Base-by-base conservation (phyloP, 2,888 invertebrate genomes). In the Cephus sareptanus region DNA sequence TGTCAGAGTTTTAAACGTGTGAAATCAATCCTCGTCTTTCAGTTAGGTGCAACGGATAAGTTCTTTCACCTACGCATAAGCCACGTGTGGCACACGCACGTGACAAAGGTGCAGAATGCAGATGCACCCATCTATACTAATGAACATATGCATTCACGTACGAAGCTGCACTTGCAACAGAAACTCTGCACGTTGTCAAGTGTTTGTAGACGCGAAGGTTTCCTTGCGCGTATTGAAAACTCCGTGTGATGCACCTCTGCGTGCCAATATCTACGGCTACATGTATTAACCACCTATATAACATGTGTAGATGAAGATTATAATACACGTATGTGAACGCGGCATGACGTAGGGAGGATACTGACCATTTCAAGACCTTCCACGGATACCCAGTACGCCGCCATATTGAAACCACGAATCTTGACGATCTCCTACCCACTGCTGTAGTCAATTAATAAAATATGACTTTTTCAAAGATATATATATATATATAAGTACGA, bases 311-410 rank as follows among this genome's bases (percentile, higher is more conserved):
- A 56, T 23, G 9, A 13, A 40, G 40, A 23, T 56, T 23, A 56
- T 56, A 56, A 56, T 56, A 56, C 56, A 56, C 23, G 9, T 23
- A 23, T 23, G 56, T 9, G 56, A 23, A 23, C 9, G 15, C 70
- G 69, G n/a, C 75, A 79, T 77, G 80, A 81, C 79, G 79, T 81
- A 69, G 79, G 75, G 82, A 81, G 81, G 79, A 83, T 81, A 83
- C 78, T 76, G 82, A 85, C 85, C 85, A 85, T 83, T 85, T 75
- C 80, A 80, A 79, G 80, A 75, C 81, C 84, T 81, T 84, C 83
- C 84, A 81, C 81, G 81, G 81, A 56, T 56, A 56, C 9, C 56
- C 56, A 23, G 56, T 23, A 23, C 23, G 23, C 23, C 56, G 56
- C 56, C 56, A 56, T 56, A 23, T 56, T 56, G 56, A 56, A 56